Evolutionary conservation across 2,797 vertebrate species (phyloP).

Genomic region (Podarcis siculus): DNA sequence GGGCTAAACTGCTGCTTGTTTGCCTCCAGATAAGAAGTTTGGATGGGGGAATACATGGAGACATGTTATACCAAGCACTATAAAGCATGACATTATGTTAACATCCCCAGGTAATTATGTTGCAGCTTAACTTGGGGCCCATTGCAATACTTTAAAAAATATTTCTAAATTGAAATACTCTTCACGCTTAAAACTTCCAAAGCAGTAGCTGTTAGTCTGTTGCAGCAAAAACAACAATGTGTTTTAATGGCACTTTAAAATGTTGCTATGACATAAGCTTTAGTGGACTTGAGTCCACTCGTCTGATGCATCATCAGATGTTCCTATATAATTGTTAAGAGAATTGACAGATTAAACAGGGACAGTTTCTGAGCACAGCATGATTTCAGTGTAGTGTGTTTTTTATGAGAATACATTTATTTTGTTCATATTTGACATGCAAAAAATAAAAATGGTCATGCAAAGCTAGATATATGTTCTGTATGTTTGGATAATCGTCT

Average conservation of each 20-base stretch:
- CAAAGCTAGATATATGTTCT: background rate
- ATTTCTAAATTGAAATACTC: background rate
- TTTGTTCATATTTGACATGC: background rate
- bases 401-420: conserved; percentile 10
- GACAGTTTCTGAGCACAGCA: background rate
- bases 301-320: background rate
- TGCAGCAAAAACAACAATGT: background rate
- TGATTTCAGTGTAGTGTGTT: background rate
- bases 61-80: background rate
- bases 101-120: background rate
- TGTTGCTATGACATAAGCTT: background rate
- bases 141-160: no score
- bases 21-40: background rate
- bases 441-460: conserved; percentile 19
- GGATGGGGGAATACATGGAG: background rate
- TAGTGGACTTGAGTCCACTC: background rate
- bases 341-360: background rate
- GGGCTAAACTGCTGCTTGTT: background rate
- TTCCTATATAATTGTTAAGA: background rate
- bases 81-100: conserved; percentile 16
- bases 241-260: background rate
- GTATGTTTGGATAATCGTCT: conserved; percentile 23
- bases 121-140: no score
- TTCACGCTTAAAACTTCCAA: background rate
- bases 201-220: background rate